Base-by-base conservation (phyloP, 2,113 vertebrate species). In the Prionailurus viverrinus region DNA sequence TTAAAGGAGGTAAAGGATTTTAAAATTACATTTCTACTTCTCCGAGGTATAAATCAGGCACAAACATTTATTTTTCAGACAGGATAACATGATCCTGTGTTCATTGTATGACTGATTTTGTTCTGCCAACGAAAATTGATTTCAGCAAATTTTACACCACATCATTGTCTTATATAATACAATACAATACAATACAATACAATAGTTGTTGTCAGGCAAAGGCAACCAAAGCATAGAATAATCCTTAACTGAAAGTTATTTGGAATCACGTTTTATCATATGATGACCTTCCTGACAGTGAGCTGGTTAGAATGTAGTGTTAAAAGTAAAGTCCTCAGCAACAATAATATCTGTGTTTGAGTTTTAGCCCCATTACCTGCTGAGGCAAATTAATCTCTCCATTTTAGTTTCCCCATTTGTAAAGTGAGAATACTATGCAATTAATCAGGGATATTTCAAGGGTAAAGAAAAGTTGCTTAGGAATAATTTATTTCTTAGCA, bases 1-100 rank as follows among this genome's bases (percentile, higher is more conserved):
- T 89, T 86, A 53, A 85, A 96, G 89, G 21, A 90, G 16, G 48
- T 86, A 27, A 89, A 86, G 8, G 6, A 63, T 76, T 92, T 92
- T 45, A 45, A 95, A 92, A 73, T 91, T 89, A 39, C 33, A 61
- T 65, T 84, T 68, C 78, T 84, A 74, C 63, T 36, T 82, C 80
- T 89, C 25, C 58, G 73, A 68, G 48, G 16, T 36, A 80, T 68
- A 91, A 95, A 84, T 89, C 71, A 92, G 78, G 48, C 15, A 95
- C 51, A 79, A 45, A 80, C 29, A 41, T 51, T 84, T 93, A 96
- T 91, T 92, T 87, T 81, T 79, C 25, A 55, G 55, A 15, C 74
- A 95, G 25, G 23, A 79, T 79, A 85, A 94, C 69, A 16, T 45
- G 88, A 80, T 92, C 45, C 16, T 94, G 48, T 93, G 63, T 71